Conservation (phyloP, 1,140 invertebrate species). For the Bombus terrestris region DNA sequence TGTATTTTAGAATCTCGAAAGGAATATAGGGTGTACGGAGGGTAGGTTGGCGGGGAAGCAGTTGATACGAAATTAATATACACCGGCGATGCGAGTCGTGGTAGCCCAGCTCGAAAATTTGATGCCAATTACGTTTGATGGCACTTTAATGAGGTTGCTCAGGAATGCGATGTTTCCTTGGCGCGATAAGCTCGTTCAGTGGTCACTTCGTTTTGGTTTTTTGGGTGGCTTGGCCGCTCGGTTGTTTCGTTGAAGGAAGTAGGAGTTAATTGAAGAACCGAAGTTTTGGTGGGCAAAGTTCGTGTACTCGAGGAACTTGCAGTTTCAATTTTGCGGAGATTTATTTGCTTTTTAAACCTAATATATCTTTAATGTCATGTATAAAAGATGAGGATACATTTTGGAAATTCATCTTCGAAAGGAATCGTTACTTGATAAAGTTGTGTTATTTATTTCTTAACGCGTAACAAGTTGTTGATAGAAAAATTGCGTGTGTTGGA, state of each 20-base stretch:
- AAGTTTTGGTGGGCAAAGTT: neutral
- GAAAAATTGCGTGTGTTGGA: neutral
- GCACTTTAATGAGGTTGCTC: neutral
- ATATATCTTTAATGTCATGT: too few species aligned
- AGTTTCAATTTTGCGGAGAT: neutral
- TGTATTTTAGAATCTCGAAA: neutral
- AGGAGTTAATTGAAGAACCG: neutral
- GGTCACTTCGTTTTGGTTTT: neutral
- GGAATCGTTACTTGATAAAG: too few species aligned
- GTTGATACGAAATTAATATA: constrained; percentile 3
- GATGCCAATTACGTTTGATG: constrained; percentile 15
- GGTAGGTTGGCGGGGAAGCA: neutral
- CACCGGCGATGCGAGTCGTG: neutral
- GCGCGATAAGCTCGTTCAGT: neutral
- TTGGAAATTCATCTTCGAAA: neutral
- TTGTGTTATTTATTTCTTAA: too few species aligned
- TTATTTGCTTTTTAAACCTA: too few species aligned
- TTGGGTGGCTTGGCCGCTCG: neutral
- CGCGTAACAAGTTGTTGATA: neutral
- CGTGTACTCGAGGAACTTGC: neutral
- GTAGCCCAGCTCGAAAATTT: neutral
- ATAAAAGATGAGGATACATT: neutral
- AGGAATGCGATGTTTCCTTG: neutral
- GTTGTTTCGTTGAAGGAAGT: neutral
- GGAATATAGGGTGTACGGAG: neutral